These are phyloP conservation scores for Heliocidaris tuberculata DNA, from an alignment of 35 echinoderm and acorn worm species.

Conservation along the genomic window DNA sequence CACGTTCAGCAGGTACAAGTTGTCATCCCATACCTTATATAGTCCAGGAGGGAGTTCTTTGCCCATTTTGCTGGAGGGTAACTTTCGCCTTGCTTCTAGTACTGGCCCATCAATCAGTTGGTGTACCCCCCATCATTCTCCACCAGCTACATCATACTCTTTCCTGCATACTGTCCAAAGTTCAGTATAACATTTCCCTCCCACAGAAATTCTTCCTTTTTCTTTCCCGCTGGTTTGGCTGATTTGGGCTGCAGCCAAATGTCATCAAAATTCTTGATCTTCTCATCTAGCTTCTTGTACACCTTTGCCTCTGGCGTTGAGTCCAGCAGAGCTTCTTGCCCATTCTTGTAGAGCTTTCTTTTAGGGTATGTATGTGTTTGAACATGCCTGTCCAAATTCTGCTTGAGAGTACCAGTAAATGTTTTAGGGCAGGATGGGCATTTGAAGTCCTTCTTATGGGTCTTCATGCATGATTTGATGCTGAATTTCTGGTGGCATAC, in stretches of 20 bases:
- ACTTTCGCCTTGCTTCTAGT: background rate
- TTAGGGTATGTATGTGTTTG: too few species aligned
- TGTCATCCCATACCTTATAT: constrained; percentile 41
- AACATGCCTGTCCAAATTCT: background rate
- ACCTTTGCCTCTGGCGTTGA: too few species aligned
- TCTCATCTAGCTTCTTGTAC: too few species aligned
- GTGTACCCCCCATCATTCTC: constrained; percentile 58
- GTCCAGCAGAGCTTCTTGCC: too few species aligned
- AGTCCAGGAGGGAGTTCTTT: constrained; percentile 47
- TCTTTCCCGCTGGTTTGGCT: background rate
- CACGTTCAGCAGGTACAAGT: constrained; percentile 50
- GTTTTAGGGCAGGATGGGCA: constrained; percentile 19
- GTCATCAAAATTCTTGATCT: too few species aligned
- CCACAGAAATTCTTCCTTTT: constrained; percentile 25
- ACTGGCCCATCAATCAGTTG: constrained; percentile 44
- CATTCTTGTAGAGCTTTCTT: too few species aligned
- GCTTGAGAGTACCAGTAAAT: background rate
- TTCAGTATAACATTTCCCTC: constrained; percentile 7
- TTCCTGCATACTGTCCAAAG: constrained; percentile 48
- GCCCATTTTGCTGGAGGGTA: background rate
- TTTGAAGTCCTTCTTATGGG: background rate
- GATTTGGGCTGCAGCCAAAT: too few species aligned
- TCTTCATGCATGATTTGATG: background rate
- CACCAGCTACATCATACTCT: constrained; percentile 41
- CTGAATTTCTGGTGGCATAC: background rate